phyloP scores from a whole-genome alignment of 2,888 invertebrate species.

The Heterodera filipjevi region DNA sequence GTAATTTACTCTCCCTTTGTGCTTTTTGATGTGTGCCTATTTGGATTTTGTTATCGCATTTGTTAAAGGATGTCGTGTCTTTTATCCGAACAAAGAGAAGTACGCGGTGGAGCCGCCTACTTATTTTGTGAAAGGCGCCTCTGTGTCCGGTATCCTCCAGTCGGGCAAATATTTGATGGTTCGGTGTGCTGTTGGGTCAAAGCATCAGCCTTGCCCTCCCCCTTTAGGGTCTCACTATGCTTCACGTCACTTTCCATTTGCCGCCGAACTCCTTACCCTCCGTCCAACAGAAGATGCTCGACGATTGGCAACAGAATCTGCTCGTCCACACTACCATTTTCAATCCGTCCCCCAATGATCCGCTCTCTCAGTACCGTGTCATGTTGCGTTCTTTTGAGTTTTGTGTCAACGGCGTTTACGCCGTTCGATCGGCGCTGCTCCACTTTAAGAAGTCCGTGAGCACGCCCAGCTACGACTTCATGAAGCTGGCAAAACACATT shows the following conservation, averaged over 20 bases:
- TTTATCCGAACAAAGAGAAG: conserved; percentile 35
- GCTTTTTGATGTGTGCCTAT: too few species aligned
- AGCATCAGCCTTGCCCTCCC: not conserved
- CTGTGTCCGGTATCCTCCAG: conserved; percentile 25
- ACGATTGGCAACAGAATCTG: conserved; percentile 33
- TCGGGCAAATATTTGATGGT: conserved; percentile 35
- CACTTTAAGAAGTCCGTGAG: conserved; percentile 28
- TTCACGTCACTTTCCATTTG: conserved; percentile 34
- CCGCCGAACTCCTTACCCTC: conserved; percentile 24
- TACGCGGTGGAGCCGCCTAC: conserved; percentile 36
- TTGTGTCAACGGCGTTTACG: conserved; percentile 34
- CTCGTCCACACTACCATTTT: conserved; percentile 36
- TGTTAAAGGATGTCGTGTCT: conserved; percentile 33
- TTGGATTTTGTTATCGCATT: not conserved
- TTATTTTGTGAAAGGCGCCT: conserved; percentile 38
- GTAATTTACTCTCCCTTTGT: too few species aligned
- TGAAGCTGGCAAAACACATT: conserved; percentile 30
- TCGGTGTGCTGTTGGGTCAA: not conserved
- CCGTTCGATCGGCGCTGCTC: conserved; percentile 35
- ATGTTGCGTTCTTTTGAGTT: conserved; percentile 39
- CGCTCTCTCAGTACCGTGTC: conserved; percentile 19
- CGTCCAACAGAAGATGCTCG: conserved; percentile 21
- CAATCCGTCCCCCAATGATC: conserved; percentile 16
- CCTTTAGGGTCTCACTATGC: conserved; percentile 37
- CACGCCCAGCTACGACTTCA: conserved; percentile 34